phyloP scores from a whole-genome alignment of 2,797 vertebrate genomes.

The Limosa lapponica region DNA sequence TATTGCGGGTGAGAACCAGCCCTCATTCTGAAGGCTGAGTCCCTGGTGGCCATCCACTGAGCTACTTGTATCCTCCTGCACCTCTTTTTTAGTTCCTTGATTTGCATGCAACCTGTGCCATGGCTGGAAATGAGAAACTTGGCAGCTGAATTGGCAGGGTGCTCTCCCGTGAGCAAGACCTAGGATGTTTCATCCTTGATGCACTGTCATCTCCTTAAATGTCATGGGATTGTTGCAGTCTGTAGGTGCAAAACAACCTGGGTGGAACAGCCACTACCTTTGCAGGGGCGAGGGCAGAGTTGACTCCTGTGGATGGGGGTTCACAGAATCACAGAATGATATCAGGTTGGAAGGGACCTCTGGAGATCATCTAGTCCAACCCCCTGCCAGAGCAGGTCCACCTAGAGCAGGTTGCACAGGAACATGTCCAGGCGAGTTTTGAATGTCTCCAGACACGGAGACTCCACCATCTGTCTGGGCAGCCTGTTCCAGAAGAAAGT shows the following conservation, averaged over 20 bases:
- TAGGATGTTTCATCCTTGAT: neutral
- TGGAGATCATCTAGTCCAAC: no score
- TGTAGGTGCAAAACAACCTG: neutral
- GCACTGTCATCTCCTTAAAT: neutral
- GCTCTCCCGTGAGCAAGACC: neutral
- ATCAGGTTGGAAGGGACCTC: no score
- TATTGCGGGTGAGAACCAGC: neutral
- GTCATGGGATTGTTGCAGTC: neutral
- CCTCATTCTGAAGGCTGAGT: neutral
- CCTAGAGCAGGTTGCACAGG: no score
- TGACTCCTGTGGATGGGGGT: rapidly evolving
- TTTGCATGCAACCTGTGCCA: rapidly evolving
- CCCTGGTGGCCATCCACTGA: neutral
- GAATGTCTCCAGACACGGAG: no score
- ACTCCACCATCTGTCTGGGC: no score
- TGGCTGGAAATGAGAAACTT: neutral
- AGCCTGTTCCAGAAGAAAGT: neutral
- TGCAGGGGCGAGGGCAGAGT: neutral
- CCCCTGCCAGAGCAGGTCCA: no score
- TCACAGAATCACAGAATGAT: no score
- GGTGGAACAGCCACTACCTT: neutral
- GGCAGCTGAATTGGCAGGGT: neutral
- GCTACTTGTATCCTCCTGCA: neutral
- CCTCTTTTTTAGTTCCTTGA: neutral
- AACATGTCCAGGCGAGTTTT: no score